Base-by-base conservation (phyloP, 2,888 invertebrate genomes). In the Caenorhabditis sulstoni region DNA sequence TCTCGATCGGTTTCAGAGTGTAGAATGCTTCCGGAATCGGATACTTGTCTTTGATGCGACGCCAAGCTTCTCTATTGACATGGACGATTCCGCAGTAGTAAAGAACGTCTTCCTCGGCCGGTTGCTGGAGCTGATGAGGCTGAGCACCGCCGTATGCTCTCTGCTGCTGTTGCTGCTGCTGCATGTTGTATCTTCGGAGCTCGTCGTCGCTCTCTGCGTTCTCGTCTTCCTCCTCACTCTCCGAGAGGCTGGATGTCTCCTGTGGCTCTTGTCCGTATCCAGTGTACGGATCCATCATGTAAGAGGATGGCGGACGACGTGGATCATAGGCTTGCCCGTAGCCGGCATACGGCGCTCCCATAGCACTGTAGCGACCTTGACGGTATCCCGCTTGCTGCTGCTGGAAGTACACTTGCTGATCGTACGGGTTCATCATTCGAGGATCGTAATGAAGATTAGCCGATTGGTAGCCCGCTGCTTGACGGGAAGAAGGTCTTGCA, bases 1-100 rank as follows among this genome's bases (percentile, higher is more conserved):
- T 82, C 58, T 86, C 86, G 12, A 85, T 66, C 12, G 88, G 71
- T 3, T 22, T 22, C 9, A 87, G 59, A 0, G 44, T 20, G 22
- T 71, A 55, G 59, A 76, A 87, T 4, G 68, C 85, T 14, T 39
- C 59, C 5, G 87, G 86, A 9, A 87, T 82, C 1, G 81, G 82
- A 8, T 66, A 20, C 18, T 67, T 66, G 9, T 52, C 39, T 11
- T 14, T 74, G 39, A 74, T 44, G 18, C 47, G 61, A 45, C 58
- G 65, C 67, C 57, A 81, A 22, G 41, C 41, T 8, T 67, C 81
- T 35, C 67, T 66, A 11, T 76, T 65, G 11, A 85, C 70, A 20
- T 81, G 78, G 5, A 85, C 74, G 16, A 84, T 77, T 41, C 85
- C 85, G 67, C 81, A 83, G 39, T 83, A 83, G 50, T 82, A 83